phyloP scores from a whole-genome alignment of 2,888 invertebrate genomes.

The Hirudinaria manillensis region DNA sequence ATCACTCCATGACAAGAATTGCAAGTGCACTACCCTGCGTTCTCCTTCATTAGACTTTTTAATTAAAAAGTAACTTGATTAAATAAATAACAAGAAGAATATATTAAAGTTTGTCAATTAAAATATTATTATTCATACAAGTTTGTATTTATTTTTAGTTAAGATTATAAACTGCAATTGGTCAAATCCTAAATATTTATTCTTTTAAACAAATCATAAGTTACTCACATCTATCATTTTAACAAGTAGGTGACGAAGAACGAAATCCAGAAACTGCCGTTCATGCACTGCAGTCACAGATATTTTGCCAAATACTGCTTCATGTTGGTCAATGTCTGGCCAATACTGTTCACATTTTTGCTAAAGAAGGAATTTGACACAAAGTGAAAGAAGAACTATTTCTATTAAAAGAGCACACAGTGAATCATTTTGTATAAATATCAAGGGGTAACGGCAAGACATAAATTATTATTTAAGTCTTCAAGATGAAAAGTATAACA shows the following conservation, averaged over 20 bases:
- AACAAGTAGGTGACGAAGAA: not conserved
- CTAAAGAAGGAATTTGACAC: too few relatives aligned
- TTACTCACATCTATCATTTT: not conserved
- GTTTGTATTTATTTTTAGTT: too few relatives aligned
- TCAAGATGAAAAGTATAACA: not conserved
- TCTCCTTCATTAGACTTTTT: not conserved
- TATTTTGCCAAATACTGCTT: not conserved
- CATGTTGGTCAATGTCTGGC: not conserved
- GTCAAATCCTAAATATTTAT: not conserved
- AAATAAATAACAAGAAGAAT: too few relatives aligned
- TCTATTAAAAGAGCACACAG: too few relatives aligned
- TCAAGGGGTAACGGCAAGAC: not conserved
- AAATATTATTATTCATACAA: too few relatives aligned
- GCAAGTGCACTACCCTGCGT: not conserved
- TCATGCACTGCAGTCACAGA: not conserved
- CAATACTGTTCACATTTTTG: not conserved
- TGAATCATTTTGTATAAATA: too few relatives aligned
- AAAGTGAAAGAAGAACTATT: too few relatives aligned
- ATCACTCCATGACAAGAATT: constrained; percentile 4
- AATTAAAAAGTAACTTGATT: too few relatives aligned
- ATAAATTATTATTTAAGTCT: not conserved
- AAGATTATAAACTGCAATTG: too few relatives aligned
- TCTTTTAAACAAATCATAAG: not conserved
- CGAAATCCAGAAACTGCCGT: not conserved
- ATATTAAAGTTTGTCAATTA: too few relatives aligned